phyloP scores from a whole-genome alignment of 2,797 vertebrate species.

The Parauchenoglanis ngamensis region DNA sequence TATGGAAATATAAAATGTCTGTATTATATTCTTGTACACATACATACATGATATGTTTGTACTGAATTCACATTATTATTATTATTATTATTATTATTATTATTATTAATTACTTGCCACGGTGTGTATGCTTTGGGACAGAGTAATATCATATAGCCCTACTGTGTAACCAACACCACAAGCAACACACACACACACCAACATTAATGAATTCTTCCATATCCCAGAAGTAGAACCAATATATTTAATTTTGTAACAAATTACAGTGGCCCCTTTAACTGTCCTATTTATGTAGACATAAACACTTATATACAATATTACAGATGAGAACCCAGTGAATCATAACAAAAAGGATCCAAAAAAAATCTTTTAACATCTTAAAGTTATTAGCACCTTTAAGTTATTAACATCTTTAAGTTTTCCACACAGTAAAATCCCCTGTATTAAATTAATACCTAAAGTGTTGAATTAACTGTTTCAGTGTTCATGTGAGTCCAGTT shows the following conservation, averaged over 20 bases:
- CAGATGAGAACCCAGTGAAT: not conserved
- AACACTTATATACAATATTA: not conserved
- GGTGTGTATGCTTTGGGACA: not conserved
- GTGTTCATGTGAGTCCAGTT: too few species aligned
- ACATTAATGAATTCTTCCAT: not conserved
- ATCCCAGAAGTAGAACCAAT: conserved; percentile 42
- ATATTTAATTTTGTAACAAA: conserved; percentile 46
- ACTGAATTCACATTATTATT: not conserved
- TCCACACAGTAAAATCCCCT: not conserved
- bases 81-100: not conserved
- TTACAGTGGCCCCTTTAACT: not conserved
- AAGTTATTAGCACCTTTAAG: too few species aligned
- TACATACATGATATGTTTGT: not conserved
- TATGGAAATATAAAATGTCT: not conserved
- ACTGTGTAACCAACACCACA: not conserved
- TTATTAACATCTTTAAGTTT: too few species aligned
- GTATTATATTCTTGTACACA: not conserved
- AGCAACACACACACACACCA: not conserved
- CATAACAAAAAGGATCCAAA: not conserved
- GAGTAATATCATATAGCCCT: not conserved
- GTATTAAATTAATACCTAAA: too few species aligned
- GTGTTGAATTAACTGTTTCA: too few species aligned
- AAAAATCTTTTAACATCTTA: not conserved
- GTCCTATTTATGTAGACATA: conserved; percentile 18
- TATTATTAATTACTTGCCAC: not conserved